phyloP scores from a whole-genome alignment of 2,797 vertebrate species.

The Gymnopithys bicolor region DNA sequence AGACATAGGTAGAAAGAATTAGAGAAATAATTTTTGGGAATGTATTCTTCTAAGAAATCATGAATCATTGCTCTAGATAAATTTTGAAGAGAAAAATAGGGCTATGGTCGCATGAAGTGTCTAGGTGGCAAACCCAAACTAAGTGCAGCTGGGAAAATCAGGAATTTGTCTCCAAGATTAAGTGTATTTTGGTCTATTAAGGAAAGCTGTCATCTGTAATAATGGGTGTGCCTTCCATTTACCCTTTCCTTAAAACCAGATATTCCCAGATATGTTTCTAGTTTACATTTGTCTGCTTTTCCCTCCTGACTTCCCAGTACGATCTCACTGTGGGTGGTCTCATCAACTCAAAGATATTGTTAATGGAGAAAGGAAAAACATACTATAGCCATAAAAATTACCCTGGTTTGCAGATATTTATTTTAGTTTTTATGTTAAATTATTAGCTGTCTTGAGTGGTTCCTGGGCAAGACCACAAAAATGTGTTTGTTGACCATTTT shows the following conservation, averaged over 20 bases:
- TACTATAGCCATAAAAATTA: neutral
- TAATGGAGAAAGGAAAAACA: neutral
- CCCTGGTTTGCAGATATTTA: neutral
- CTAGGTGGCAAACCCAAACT: neutral
- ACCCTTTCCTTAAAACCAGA: neutral
- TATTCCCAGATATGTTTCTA: neutral
- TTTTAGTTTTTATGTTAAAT: neutral
- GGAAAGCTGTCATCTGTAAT: neutral
- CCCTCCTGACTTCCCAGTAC: neutral
- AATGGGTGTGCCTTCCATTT: neutral
- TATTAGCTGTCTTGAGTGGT: neutral
- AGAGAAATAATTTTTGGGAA: too few relatives aligned
- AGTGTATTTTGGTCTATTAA: neutral
- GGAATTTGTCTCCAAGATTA: neutral
- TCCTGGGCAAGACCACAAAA: neutral
- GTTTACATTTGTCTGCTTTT: neutral
- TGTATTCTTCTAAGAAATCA: neutral
- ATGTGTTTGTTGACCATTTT: neutral
- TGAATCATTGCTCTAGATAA: neutral
- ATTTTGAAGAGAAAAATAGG: neutral
- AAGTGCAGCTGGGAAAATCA: neutral
- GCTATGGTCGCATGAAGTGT: neutral
- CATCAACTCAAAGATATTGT: neutral
- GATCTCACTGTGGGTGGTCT: neutral
- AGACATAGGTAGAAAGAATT: neutral